Evolutionary conservation across 2,888 invertebrate species (phyloP), one percentile per base, ranked within the genome.

Genomic region (Tenthredo distinguenda): DNA sequence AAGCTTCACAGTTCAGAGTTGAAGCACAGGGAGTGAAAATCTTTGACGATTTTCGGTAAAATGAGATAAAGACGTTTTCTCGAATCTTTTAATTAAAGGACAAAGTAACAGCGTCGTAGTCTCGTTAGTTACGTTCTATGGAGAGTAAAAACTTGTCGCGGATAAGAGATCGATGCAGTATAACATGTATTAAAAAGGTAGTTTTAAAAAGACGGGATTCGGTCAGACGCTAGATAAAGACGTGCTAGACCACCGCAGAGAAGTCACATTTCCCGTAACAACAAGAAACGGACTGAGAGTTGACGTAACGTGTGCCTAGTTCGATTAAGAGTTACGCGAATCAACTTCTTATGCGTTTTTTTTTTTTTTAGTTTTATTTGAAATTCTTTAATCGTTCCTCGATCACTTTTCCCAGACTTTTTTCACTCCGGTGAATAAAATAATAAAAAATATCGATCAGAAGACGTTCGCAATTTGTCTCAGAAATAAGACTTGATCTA

Each of bases 221-320:
- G 34, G 15, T 26, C 12, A 7, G 34, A 34, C 4, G 68, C 31
- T 31, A 55, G 55, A 55, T 55, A 43, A 43, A 40, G 74, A 43
- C 74, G 74, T 74, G 21, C 47, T 40, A 40, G 43, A 47, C 43
- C 74, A 40, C 43, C 74, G 43, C n/a, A 74, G 74, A 40, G 74
- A 74, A 74, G 43, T 74, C 40, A 43, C 74, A 74, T 43, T 74
- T 74, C 43, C 74, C 21, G 40, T 74, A 21, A 43, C 9, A 74
- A 74, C 21, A 43, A 74, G 7, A 43, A 74, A 26, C 26, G 21
- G 43, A 43, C 43, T 43, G 74, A 74, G 47, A 74, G 74, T 74
- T 43, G 12, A 74, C 74, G 74, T 74, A 74, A 74, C 74, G 43
- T 74, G 10, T 21, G 15, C 4, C 68, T 21, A 74, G 12, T 21